phyloP scores from a whole-genome alignment of 64 coral and sea anemone species.

The Stichodactyla helianthus region DNA sequence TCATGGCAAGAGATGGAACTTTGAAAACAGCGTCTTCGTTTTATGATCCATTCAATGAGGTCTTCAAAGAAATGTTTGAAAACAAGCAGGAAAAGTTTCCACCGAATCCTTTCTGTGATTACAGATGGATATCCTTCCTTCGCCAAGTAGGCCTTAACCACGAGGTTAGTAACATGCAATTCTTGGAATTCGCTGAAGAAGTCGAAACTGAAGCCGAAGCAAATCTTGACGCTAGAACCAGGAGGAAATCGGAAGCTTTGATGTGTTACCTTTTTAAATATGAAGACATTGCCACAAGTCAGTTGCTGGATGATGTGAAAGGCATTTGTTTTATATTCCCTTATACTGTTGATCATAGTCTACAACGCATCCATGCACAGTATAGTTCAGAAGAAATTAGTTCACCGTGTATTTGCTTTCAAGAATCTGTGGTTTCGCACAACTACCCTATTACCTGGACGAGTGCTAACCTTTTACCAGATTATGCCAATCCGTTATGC shows the following conservation, averaged over 20 bases:
- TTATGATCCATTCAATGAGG: slow-evolving; percentile 18
- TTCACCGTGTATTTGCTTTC: slow-evolving; percentile 17
- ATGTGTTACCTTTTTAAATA: slow-evolving; percentile 14
- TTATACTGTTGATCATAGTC: neutral
- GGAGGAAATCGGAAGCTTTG: slow-evolving; percentile 17
- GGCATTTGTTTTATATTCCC: slow-evolving; percentile 6
- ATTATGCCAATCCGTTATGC: slow-evolving; percentile 11
- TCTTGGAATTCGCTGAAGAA: slow-evolving; percentile 16
- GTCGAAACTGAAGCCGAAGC: slow-evolving; percentile 11
- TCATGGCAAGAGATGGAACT: slow-evolving; percentile 9
- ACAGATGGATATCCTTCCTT: slow-evolving; percentile 26
- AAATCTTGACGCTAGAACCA: neutral
- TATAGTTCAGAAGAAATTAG: neutral
- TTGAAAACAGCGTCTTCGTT: slow-evolving; percentile 29
- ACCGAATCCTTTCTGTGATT: neutral
- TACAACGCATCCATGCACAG: slow-evolving; percentile 47
- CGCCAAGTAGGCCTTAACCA: slow-evolving; percentile 26
- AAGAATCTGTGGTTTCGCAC: neutral
- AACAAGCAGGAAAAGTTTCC: slow-evolving; percentile 19
- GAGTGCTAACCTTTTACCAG: slow-evolving; percentile 24
- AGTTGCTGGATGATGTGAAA: neutral
- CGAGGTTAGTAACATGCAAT: neutral
- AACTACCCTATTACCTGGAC: slow-evolving; percentile 35
- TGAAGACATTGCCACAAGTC: neutral
- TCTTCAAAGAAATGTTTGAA: slow-evolving; percentile 22